A percentile compares a stretch with the other conserved stretches of the same genome.
These are phyloP conservation scores for Hydrozoanthus tunicans DNA, from an alignment of 64 coral and sea anemone species.

Conservation along the genomic window DNA sequence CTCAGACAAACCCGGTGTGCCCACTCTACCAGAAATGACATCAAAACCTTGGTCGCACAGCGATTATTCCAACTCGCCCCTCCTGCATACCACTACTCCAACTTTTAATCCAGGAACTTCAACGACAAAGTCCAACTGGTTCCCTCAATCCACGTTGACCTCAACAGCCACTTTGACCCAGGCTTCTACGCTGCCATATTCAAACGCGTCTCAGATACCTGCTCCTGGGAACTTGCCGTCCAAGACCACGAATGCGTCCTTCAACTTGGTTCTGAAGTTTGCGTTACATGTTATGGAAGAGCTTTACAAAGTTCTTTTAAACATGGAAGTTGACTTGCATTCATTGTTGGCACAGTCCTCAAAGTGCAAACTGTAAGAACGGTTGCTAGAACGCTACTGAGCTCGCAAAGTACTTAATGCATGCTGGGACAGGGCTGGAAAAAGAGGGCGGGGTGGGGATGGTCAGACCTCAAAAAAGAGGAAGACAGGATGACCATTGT, in stretches of 20 bases:
- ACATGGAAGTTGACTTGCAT: slow-evolving; percentile 19
- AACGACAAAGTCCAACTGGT: background rate
- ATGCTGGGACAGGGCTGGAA: background rate
- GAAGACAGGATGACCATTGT: too few relatives aligned
- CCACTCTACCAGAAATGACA: background rate
- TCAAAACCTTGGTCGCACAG: background rate
- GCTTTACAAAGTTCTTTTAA: slow-evolving; percentile 32
- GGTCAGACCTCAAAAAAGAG: background rate
- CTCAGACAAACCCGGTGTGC: background rate
- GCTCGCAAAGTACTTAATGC: too few relatives aligned
- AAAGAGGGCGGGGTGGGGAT: background rate
- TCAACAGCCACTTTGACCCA: background rate
- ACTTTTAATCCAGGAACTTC: background rate
- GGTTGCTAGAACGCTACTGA: too few relatives aligned
- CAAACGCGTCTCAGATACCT: background rate
- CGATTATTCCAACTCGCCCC: background rate
- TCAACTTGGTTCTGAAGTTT: background rate
- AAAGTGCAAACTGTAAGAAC: background rate
- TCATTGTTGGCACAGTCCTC: slow-evolving; percentile 23
- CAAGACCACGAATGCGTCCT: background rate
- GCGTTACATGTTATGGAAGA: background rate
- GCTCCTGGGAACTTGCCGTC: background rate
- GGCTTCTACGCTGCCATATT: background rate
- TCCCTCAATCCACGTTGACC: too few relatives aligned
- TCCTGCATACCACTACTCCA: background rate